Base-by-base conservation (phyloP, 1,140 invertebrate species). In the Saccostrea cuccullata region DNA sequence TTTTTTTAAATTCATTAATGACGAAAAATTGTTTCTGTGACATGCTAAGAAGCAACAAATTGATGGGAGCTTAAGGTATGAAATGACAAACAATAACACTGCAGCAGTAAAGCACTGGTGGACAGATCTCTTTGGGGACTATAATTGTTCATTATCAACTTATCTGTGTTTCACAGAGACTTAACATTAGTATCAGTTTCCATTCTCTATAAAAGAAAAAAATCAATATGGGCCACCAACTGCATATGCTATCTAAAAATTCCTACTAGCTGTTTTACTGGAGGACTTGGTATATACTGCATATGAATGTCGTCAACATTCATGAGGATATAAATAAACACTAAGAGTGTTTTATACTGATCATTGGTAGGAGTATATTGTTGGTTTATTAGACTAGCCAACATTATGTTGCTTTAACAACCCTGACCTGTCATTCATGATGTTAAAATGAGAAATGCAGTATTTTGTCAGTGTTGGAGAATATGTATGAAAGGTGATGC, bases 121-220 rank as follows among this genome's bases (percentile, higher is more conserved):
- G 26, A 36, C 70, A 30, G 70, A 36, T 77, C 15, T 77, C 70
- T 77, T 26, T 30, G 70, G 70, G 70, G 70, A 77, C 26, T 12
- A 36, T 77, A 12, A 77, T 77, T 77, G 70, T 77, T 77, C 70
- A 36, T 77, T 26, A 77, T 77, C 70, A 77, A 77, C 70, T 67
- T 67, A 67, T 67, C 70, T 30, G 23, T 73, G 70, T 77, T 15
- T 77, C 70, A 67, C 23, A 67, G 60, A n/a, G 17, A 23, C 60
- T 67, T 67, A 47, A 67, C 70, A 30, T 77, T 77, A 36, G 70
- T 77, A 77, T 77, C 70, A 26, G 26, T 36, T 77, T 77, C 23
- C 70, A 77, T 23, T 77, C 70, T 77, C 70, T 77, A 9, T 36
- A 36, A 36, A 77, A 77, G 70, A 15, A 36, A 30, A 77, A 77